These are phyloP conservation scores for Ormia ochracea DNA, from an alignment of 2,888 invertebrate species.

Conservation along the genomic window DNA sequence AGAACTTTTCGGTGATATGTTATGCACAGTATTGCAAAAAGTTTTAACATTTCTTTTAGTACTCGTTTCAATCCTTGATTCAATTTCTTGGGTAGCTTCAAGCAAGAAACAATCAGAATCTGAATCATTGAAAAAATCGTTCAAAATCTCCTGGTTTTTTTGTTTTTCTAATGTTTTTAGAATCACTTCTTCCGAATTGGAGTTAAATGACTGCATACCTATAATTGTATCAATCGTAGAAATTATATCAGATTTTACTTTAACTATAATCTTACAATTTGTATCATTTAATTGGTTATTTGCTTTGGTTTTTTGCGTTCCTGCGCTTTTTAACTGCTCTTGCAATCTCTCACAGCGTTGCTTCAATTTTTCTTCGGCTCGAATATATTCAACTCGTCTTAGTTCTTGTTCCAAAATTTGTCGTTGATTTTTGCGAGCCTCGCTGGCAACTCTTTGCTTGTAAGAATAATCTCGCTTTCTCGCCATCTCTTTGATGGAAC, in stretches of 20 bases:
- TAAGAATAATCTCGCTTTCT: conserved; percentile 35
- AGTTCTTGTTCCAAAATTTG: conserved; percentile 67
- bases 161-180: background rate
- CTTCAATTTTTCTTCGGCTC: conserved; percentile 69
- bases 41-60: conserved; percentile 34
- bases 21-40: no score
- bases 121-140: conserved; percentile 72
- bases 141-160: conserved; percentile 32
- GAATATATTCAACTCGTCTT: conserved; percentile 68
- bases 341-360: conserved; percentile 70
- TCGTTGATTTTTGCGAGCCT: conserved; percentile 64
- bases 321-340: conserved; percentile 67
- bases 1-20: no score
- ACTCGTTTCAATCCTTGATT: conserved; percentile 63
- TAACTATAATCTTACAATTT: background rate
- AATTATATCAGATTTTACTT: background rate
- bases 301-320: conserved; percentile 33
- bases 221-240: background rate
- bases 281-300: background rate
- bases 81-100: conserved; percentile 72
- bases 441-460: conserved; percentile 48
- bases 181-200: background rate
- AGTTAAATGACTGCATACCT: background rate
- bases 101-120: conserved; percentile 71
- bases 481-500: conserved; percentile 54